Percentiles rank a stretch among this genome's conserved stretches.
phyloP scores from a whole-genome alignment of 2,113 vertebrate species.

The Rissa tridactyla region DNA sequence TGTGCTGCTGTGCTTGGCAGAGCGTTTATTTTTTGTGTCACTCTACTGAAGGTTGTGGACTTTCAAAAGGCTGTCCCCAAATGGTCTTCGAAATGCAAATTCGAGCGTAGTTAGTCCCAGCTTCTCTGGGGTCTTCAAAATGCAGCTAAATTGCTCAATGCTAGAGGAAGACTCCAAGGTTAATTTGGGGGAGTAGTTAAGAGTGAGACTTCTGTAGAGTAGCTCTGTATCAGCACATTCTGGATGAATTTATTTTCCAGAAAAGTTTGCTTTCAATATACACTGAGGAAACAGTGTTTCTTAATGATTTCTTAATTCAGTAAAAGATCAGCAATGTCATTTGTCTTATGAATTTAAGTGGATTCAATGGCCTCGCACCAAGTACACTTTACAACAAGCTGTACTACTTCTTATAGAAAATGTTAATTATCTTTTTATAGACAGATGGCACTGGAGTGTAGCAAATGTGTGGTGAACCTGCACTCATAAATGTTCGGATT shows the following conservation, averaged over 20 bases:
- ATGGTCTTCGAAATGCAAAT: slow-evolving; percentile 12
- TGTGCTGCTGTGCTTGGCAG: not conserved
- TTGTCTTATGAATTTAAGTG: not conserved
- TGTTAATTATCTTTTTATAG: slow-evolving; percentile 60
- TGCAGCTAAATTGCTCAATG: not conserved
- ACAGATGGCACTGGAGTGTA: slow-evolving; percentile 67
- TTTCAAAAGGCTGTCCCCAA: slow-evolving; percentile 30
- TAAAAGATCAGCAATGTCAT: not conserved
- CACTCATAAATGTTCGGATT: not conserved
- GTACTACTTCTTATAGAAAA: slow-evolving; percentile 12
- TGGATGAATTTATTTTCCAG: not conserved
- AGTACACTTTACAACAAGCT: not conserved
- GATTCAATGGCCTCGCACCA: not conserved
- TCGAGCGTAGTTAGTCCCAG: not conserved
- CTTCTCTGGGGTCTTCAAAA: not conserved
- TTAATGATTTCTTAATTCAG: slow-evolving; percentile 17
- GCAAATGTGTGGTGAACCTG: slow-evolving; percentile 23
- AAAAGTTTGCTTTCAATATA: not conserved
- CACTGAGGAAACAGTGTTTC: not conserved
- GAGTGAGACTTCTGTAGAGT: not conserved
- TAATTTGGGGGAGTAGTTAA: not conserved
- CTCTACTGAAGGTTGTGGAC: not conserved
- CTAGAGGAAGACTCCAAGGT: not conserved
- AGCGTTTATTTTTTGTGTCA: not conserved
- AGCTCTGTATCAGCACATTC: not conserved